Base-by-base conservation (phyloP, 2,888 invertebrate genomes). In the Leptura quadrifasciata region DNA sequence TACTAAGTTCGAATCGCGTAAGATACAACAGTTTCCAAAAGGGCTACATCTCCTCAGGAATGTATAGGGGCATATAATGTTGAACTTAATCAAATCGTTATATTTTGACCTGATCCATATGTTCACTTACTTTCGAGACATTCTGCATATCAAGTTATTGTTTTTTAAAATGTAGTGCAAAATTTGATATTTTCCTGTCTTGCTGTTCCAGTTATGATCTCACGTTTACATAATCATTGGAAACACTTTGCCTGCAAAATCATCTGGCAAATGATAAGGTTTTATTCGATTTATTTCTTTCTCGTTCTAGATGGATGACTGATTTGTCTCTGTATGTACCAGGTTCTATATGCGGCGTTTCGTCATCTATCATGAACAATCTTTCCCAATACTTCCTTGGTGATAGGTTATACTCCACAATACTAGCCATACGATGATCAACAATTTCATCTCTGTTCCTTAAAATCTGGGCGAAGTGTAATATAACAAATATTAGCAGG, bases 351-450 rank as follows among this genome's bases (percentile, higher is more conserved):
- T 81, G 80, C 47, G 79, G 76, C n/a, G 77, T 81, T 63, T 69
- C 72, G 55, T 70, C 75, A 60, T 79, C 78, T n/a, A 80, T 77
- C 76, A 71, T 75, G 65, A 82, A 82, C 15, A 82, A 63, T 47
- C 81, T 79, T 47, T 82, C 79, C 55, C 82, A 54, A 73, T 76
- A 76, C 6, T 68, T 71, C 64, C 76, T 81, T 76, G 78, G 81
- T 0, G 79, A 76, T 9, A 82, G 61, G 65, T 77, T 72, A 61
- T 80, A 79, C 47, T 79, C 75, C 6, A 84, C 58, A 31, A 79
- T 72, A 27, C 76, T 60, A 0, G 82, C 84, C 61, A 82, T 80
- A 39, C 77, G 72, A 61, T 84, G 84, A 70, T 82, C 82, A 17
- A 65, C 54, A 55, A 75, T 72, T 57, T 84, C 83, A 47, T 72